Evolutionary conservation across 1,140 invertebrate species (phyloP), one percentile per base, ranked within the genome.

Genomic region (Acromyrmex echinatior): DNA sequence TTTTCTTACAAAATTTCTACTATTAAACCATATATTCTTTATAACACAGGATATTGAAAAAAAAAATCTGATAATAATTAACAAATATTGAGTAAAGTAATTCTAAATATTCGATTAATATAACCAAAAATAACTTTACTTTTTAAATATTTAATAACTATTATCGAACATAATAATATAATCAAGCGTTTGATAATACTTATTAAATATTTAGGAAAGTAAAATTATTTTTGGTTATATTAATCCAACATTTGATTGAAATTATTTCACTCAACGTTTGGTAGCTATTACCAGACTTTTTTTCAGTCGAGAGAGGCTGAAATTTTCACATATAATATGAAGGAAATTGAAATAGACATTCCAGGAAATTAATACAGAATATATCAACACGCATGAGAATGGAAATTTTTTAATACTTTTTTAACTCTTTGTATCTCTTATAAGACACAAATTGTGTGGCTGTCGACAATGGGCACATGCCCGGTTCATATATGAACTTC

Each of bases 331-430:
- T 70, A 51, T 25, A 81, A 73, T 12, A 14, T n/a, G 35, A 60
- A 18, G 18, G 51, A 82, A 45, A 73, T 71, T 70, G 49, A 82
- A 45, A 6, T 39, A 71, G 51, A 82, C 12, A 82, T 51, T 65
- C n/a, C 31, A 62, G 10, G 31, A 85, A 53, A 78, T 85, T 65
- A 79, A 78, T 51, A 63, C 25, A 25, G 21, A 62, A 74, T 65
- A 9, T 31, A 78, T 51, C n/a, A 62, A 51, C 58, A 25, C 3
- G n/a, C 25, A 58, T 51, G 18, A 70, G 62, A 56, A 70, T 70
- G 63, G 49, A 82, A 60, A 78, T 87, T 87, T 82, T 87, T 45
- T 45, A 45, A 45, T 12, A 45, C 7, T 45, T 39, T 74, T 62
- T 66, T 14, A 70, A 79, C 85, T 25, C 7, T 71, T 60, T 65